phyloP scores from a whole-genome alignment of 2,113 vertebrate genomes.

The Synodontis membranacea region DNA sequence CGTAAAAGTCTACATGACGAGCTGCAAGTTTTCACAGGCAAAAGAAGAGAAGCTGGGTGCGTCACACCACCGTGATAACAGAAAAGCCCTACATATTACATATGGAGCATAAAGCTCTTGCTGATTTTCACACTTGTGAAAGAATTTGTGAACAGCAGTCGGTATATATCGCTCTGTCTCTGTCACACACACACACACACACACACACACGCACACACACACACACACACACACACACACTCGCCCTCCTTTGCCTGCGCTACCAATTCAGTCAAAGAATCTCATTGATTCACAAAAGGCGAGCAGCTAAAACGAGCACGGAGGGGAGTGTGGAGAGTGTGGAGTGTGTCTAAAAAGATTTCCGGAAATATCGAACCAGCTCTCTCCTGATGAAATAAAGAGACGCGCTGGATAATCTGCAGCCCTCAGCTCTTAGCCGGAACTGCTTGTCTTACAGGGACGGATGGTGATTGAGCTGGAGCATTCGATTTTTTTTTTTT shows the following conservation, averaged over 20 bases:
- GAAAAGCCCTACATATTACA: background rate
- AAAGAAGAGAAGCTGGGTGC: background rate
- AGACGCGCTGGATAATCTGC: conserved; percentile 14
- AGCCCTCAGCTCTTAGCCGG: conserved; percentile 29
- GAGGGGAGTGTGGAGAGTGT: conserved; percentile 4
- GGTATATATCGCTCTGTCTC: background rate
- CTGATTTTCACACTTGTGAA: background rate
- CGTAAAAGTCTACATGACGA: background rate
- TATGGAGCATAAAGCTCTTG: background rate
- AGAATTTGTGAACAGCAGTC: background rate
- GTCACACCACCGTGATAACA: background rate
- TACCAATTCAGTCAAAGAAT: conserved; percentile 22
- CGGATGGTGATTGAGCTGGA: conserved; percentile 33
- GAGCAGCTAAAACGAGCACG: conserved; percentile 30
- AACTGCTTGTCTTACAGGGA: conserved; percentile 8
- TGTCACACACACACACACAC: background rate
- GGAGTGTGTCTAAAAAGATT: conserved; percentile 39
- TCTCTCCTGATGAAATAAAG: conserved; percentile 39
- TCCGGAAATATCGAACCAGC: conserved; percentile 33
- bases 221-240: background rate
- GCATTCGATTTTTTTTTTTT: conserved; percentile 24
- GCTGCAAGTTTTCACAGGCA: background rate
- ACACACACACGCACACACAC: background rate
- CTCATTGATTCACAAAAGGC: conserved; percentile 42
- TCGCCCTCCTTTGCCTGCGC: background rate